These are phyloP conservation scores for Nebria salina DNA, from an alignment of 2,888 invertebrate species.

Conservation along the genomic window DNA sequence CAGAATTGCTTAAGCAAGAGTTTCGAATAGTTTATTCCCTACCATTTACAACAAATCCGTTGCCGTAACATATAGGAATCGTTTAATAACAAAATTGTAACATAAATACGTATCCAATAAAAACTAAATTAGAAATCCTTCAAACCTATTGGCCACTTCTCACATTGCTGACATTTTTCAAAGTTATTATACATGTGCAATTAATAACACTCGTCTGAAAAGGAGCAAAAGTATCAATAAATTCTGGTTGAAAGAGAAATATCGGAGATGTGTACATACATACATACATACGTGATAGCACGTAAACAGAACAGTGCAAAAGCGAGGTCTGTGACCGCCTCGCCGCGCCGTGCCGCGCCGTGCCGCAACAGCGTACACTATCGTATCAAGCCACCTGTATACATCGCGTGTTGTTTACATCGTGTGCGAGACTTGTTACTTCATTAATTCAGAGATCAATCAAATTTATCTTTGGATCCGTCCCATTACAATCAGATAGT, in stretches of 20 bases:
- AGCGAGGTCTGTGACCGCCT: slow-evolving; percentile 36
- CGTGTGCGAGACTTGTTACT: slow-evolving; percentile 32
- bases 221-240: not conserved
- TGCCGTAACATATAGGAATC: no score
- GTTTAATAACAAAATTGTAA: no score
- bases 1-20: not conserved
- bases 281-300: slow-evolving; percentile 22
- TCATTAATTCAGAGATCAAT: slow-evolving; percentile 45
- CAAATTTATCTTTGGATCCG: slow-evolving; percentile 34
- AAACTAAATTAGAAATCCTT: no score
- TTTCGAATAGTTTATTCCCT: not conserved
- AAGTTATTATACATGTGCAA: no score
- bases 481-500: slow-evolving; percentile 23
- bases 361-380: not conserved
- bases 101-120: no score
- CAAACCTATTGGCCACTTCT: no score
- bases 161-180: no score
- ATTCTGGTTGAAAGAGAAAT: not conserved
- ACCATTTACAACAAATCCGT: no score
- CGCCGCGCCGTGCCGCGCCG: no score
- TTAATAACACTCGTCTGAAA: no score
- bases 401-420: slow-evolving; percentile 1
- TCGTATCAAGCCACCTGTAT: slow-evolving; percentile 30
- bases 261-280: no score
- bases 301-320: slow-evolving; percentile 31